Percentiles rank a stretch among this genome's conserved stretches.
phyloP scores from a whole-genome alignment of 2,113 vertebrate genomes.

The Dasyprocta punctata region DNA sequence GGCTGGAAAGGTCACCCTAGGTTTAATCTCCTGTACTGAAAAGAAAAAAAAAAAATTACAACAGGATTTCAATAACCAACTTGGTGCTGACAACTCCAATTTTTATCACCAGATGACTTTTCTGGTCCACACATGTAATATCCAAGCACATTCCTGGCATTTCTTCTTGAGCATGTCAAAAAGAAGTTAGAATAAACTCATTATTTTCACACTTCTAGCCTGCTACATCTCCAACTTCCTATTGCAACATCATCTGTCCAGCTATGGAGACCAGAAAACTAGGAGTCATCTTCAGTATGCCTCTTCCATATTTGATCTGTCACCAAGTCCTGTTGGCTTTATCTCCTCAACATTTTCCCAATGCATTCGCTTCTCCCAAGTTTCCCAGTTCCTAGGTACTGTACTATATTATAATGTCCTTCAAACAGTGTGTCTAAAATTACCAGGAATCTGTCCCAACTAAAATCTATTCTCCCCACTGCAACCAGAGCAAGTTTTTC shows the following conservation, averaged over 20 bases:
- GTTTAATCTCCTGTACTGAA: neutral
- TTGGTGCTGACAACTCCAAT: neutral
- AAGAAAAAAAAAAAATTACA: neutral
- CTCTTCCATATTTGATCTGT: neutral
- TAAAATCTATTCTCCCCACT: neutral
- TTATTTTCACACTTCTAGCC: neutral
- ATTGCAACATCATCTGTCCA: neutral
- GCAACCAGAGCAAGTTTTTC: neutral
- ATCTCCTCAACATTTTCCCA: neutral
- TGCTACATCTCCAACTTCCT: neutral
- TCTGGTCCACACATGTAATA: neutral
- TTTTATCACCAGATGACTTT: neutral
- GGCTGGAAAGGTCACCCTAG: neutral
- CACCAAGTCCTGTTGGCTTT: neutral
- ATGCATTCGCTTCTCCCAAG: neutral
- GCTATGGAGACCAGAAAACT: conserved; percentile 5
- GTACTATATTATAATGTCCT: neutral
- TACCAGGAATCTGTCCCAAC: neutral
- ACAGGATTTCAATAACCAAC: neutral
- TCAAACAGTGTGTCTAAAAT: neutral
- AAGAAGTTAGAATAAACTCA: conserved; percentile 7
- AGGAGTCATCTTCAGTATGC: neutral
- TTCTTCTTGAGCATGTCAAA: conserved; percentile 37
- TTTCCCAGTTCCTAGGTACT: neutral
- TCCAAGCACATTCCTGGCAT: neutral